These are phyloP conservation scores for Takifugu bimaculatus DNA, from an alignment of 2,113 vertebrate genomes.

Conservation along the genomic window DNA sequence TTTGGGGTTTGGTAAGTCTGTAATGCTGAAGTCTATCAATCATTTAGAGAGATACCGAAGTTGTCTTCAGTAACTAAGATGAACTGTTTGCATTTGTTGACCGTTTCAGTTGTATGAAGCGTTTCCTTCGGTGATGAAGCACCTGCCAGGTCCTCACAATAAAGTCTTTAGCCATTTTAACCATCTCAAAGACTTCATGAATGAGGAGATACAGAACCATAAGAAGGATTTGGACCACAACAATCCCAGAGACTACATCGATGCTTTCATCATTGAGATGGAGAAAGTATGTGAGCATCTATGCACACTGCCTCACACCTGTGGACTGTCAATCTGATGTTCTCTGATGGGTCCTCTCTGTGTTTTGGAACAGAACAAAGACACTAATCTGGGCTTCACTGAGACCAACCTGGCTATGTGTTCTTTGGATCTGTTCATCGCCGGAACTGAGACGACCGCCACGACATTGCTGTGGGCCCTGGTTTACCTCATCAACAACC, in stretches of 20 bases:
- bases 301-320: background rate
- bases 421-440: slow-evolving; percentile 85
- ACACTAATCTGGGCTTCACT: slow-evolving; percentile 57
- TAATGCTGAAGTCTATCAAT: background rate
- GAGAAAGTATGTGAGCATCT: slow-evolving; percentile 65
- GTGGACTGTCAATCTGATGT: background rate
- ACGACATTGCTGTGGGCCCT: too few species aligned
- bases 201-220: slow-evolving; percentile 68
- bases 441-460: slow-evolving; percentile 70
- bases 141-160: slow-evolving; percentile 79
- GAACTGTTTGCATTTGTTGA: background rate
- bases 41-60: background rate
- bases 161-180: slow-evolving; percentile 60
- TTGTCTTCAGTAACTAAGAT: background rate
- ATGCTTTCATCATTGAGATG: slow-evolving; percentile 78
- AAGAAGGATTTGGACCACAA: slow-evolving; percentile 74
- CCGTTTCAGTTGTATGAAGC: slow-evolving; percentile 72
- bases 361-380: slow-evolving; percentile 25
- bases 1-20: slow-evolving; percentile 72
- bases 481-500: too few species aligned
- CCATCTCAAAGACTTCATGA: slow-evolving; percentile 58
- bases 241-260: slow-evolving; percentile 78
- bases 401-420: slow-evolving; percentile 81
- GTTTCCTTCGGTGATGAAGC: slow-evolving; percentile 75
- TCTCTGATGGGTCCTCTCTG: background rate